Base-by-base conservation (phyloP, 2,797 vertebrate species). In the Zenarchopterus dispar region DNA sequence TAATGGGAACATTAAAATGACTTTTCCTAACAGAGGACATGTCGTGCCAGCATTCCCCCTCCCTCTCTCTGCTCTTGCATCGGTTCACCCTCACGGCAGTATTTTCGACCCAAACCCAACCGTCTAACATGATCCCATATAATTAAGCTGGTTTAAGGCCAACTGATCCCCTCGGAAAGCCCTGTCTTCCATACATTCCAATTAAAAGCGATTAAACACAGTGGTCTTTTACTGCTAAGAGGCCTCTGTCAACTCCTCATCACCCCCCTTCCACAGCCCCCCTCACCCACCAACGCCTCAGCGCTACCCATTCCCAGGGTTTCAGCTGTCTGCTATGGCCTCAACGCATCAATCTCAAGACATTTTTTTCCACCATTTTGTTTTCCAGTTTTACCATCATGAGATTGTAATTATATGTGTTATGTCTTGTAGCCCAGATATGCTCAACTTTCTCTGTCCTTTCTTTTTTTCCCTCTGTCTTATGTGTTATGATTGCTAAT, bases 151-250 rank as follows among this genome's bases (percentile, higher is more conserved):
- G 69, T 81, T 88, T 86, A 88, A 88, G 73, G 79, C 81, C 78
- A 87, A 81, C 85, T 81, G 82, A 87, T 88, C 82, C 84, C 73
- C 55, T 82, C 43, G 18, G 71, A 78, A 66, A 67, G 76, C 63
- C 83, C 73, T 78, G 82, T 89, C 84, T 84, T 82, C 82, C 84
- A 86, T 88, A 87, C 81, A 88, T 89, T 89, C 84, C 82, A 88
- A 86, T 88, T 87, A 89, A 84, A 85, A 87, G 70, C 58, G 77
- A 88, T 91, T 89, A 88, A 77, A 82, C 76, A 80, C 83, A 82
- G 77, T 72, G 81, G 77, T 79, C 75, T 85, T 83, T 86, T 79
- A 77, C 80, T 80, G 64, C 78, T 70, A 55, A 82, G 79, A 86
- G 76, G 72, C 77, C 82, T 80, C 82, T 87, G 85, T 87, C 83